Percentiles rank a stretch among this genome's conserved stretches.
Conservation (phyloP, 2,797 vertebrate genomes). For the Menidia menidia region DNA sequence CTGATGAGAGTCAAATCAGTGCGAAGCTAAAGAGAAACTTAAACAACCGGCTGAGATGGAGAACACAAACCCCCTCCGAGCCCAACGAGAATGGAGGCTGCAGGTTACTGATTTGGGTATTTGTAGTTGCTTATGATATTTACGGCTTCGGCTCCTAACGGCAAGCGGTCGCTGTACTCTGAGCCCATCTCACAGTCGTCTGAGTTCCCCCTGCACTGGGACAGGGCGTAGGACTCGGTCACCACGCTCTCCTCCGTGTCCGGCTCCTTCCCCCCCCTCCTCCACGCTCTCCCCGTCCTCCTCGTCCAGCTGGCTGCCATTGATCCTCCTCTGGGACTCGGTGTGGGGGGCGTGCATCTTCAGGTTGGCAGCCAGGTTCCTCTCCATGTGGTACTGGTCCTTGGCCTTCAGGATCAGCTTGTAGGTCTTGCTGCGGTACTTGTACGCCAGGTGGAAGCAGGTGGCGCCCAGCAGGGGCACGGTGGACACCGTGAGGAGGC, state of each 20-base stretch:
- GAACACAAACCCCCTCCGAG: background rate
- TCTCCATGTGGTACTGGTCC: conserved; percentile 90
- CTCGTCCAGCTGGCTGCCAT: conserved; percentile 79
- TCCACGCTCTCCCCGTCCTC: conserved; percentile 72
- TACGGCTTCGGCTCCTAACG: conserved; percentile 94
- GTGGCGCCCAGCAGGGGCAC: conserved; percentile 93
- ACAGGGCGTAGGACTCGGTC: conserved; percentile 85
- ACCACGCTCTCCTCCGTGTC: conserved; percentile 87
- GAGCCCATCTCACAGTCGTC: conserved; percentile 93
- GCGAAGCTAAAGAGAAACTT: background rate
- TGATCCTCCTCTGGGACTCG: conserved; percentile 89
- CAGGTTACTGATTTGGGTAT: conserved; percentile 38
- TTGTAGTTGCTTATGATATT: conserved; percentile 85
- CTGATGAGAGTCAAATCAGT: background rate
- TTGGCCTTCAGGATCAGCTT: conserved; percentile 93
- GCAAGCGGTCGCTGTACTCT: conserved; percentile 93
- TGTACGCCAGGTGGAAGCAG: conserved; percentile 95
- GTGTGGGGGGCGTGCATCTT: conserved; percentile 86
- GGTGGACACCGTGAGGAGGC: conserved; percentile 93
- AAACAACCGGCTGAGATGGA: conserved; percentile 2
- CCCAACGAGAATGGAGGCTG: background rate
- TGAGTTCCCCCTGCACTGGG: conserved; percentile 85
- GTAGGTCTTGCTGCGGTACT: conserved; percentile 94
- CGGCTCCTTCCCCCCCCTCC: conserved; percentile 65
- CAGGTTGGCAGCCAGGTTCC: conserved; percentile 87